These are phyloP conservation scores for Chaenodraco wilsoni DNA, from an alignment of 2,797 vertebrate genomes.

Conservation along the genomic window DNA sequence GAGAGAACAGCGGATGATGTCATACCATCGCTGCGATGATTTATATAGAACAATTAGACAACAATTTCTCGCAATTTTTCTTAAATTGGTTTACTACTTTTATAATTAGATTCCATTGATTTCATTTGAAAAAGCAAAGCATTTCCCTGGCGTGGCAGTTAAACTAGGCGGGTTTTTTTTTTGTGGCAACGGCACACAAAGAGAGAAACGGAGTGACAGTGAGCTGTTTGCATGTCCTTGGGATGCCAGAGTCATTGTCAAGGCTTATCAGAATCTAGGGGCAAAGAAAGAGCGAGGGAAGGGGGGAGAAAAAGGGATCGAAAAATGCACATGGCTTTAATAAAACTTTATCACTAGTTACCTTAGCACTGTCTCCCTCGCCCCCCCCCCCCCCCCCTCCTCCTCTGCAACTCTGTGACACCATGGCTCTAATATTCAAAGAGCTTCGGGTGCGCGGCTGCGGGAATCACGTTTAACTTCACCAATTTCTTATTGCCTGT, in stretches of 20 bases:
- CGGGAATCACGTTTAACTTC: slow-evolving; percentile 83
- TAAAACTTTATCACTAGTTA: slow-evolving; percentile 83
- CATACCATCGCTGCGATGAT: slow-evolving; percentile 16
- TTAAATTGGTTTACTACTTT: slow-evolving; percentile 7
- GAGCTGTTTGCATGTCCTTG: slow-evolving; percentile 77
- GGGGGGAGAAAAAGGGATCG: slow-evolving; percentile 14
- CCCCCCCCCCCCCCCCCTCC: background rate
- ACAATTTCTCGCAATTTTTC: background rate
- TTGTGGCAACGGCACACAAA: slow-evolving; percentile 60
- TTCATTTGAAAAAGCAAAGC: slow-evolving; percentile 21
- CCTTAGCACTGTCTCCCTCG: slow-evolving; percentile 50
- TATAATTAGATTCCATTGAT: background rate
- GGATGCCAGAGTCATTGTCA: slow-evolving; percentile 79
- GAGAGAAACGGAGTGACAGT: slow-evolving; percentile 63
- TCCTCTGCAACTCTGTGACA: slow-evolving; percentile 50
- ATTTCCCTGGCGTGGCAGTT: slow-evolving; percentile 2
- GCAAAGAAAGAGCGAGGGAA: slow-evolving; percentile 56
- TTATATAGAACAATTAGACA: slow-evolving; percentile 13
- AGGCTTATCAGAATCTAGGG: slow-evolving; percentile 79
- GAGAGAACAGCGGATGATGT: slow-evolving; percentile 40
- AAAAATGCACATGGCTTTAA: slow-evolving; percentile 75
- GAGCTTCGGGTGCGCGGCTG: slow-evolving; percentile 68
- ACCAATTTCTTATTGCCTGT: slow-evolving; percentile 88
- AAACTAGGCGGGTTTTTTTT: slow-evolving; percentile 20
- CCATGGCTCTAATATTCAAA: slow-evolving; percentile 80